A percentile compares a stretch with the other conserved stretches of the same genome.
phyloP scores from a whole-genome alignment of 2,797 vertebrate species.

The Nasua narica region DNA sequence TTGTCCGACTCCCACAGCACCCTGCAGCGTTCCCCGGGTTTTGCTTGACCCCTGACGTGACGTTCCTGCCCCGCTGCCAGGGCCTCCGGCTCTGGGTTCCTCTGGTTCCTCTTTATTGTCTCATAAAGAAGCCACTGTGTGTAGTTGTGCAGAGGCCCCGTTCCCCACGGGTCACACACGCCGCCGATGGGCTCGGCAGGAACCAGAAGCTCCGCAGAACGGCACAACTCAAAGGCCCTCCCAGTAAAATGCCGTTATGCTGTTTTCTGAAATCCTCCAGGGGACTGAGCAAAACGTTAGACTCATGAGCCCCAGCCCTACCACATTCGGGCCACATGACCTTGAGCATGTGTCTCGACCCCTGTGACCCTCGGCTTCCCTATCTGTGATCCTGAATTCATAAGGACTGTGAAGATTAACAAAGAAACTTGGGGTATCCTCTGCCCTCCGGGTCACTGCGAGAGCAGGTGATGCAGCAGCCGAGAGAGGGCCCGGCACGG shows the following conservation, averaged over 20 bases:
- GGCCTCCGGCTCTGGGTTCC: neutral
- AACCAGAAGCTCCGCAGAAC: neutral
- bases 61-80: neutral
- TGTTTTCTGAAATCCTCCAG: neutral
- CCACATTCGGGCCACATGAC: neutral
- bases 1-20: neutral
- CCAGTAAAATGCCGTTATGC: neutral
- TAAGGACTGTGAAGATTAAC: neutral
- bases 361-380: neutral
- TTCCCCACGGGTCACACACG: neutral
- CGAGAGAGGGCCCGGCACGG: neutral
- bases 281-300: neutral
- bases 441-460: neutral
- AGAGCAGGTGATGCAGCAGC: neutral
- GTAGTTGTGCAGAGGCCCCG: neutral
- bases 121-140: neutral
- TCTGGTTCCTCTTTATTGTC: neutral
- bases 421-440: neutral
- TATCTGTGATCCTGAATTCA: neutral
- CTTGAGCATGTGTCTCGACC: neutral
- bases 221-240: neutral
- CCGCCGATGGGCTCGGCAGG: neutral
- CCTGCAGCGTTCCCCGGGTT: neutral
- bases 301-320: neutral
- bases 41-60: neutral